Conservation (phyloP, 2,113 vertebrate species). For the Psittacus erithacus region DNA sequence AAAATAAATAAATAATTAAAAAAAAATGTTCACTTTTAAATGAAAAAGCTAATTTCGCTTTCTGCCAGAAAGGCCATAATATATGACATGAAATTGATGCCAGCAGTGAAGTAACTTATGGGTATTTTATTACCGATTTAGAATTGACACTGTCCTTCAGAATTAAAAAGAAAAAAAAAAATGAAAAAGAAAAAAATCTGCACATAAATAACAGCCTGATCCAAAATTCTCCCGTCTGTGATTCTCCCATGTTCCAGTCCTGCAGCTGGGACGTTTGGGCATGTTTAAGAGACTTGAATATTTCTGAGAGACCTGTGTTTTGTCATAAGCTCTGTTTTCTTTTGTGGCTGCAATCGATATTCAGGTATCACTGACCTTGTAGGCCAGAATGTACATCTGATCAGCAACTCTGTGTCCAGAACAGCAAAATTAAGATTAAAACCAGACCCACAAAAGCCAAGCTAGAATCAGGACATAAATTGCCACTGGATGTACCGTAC, state of each 20-base stretch:
- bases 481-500: not conserved
- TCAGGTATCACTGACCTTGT: not conserved
- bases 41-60: constrained; percentile 21
- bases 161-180: not conserved
- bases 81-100: not conserved
- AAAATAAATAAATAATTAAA: not conserved
- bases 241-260: not conserved
- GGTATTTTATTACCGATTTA: not conserved
- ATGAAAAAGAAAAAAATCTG: accelerated
- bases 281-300: not conserved
- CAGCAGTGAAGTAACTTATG: not conserved
- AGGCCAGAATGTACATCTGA: not conserved
- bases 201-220: not conserved
- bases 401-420: not conserved
- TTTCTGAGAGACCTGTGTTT: not conserved
- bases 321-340: not conserved
- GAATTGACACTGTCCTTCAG: not conserved
- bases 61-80: not conserved
- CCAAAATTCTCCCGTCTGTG: not conserved
- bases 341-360: not conserved
- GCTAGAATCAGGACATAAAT: not conserved
- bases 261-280: accelerated
- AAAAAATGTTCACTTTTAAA: not conserved
- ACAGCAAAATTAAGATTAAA: not conserved
- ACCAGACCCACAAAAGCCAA: not conserved